These are phyloP conservation scores for Hipposideros armiger DNA, from an alignment of 2,113 vertebrate genomes.

Conservation along the genomic window DNA sequence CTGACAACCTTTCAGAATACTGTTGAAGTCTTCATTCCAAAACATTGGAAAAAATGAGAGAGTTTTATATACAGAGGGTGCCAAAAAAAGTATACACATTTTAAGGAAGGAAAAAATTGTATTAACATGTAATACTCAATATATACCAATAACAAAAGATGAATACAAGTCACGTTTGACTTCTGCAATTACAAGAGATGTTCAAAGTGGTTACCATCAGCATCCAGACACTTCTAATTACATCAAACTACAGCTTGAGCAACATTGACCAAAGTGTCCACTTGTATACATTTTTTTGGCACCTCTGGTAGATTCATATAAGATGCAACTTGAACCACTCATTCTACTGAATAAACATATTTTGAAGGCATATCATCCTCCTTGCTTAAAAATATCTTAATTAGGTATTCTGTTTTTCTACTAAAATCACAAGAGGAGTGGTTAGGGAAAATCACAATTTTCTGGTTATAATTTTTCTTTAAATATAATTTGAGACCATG, in stretches of 20 bases:
- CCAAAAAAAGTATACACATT: no score
- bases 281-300: no score
- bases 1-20: background rate
- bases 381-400: background rate
- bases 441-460: background rate
- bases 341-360: background rate
- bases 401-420: background rate
- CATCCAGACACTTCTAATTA: no score
- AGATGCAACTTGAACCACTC: background rate
- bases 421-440: background rate
- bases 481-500: background rate
- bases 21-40: background rate
- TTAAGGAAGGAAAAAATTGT: no score
- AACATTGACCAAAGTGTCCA: no score
- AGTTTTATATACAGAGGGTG: background rate
- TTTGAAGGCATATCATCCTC: background rate
- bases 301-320: background rate
- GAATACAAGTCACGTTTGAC: no score
- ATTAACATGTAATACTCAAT: no score
- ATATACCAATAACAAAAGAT: no score
- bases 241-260: no score
- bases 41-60: background rate
- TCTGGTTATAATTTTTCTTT: background rate
- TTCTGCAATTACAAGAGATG: no score
- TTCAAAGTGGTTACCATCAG: no score